Evolutionary conservation across 2,113 vertebrate species (phyloP).

Genomic region (Eira barbara): DNA sequence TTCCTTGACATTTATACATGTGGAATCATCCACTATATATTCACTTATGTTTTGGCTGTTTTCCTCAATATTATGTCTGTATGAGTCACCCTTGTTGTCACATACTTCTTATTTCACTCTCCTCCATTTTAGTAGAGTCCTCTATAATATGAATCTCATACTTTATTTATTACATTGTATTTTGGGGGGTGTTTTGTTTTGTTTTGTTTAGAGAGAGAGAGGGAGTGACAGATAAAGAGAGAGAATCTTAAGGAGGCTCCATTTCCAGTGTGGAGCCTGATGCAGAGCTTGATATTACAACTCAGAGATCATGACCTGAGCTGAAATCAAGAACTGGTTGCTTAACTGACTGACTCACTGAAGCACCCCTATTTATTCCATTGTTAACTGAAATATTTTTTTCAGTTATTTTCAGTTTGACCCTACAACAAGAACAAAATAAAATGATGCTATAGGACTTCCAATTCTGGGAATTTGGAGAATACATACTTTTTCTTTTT

Average conservation of each 20-base stretch:
- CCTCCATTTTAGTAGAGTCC: background rate
- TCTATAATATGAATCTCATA: background rate
- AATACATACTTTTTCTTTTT: background rate
- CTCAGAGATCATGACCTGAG: background rate
- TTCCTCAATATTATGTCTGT: background rate
- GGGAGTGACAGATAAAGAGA: background rate
- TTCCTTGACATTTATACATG: background rate
- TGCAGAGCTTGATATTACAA: background rate
- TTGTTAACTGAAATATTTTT: background rate
- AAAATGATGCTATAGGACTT: background rate
- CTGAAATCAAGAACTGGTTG: background rate
- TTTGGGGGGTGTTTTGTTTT: background rate
- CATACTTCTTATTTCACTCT: background rate
- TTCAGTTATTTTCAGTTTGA: background rate
- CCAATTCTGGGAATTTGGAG: background rate
- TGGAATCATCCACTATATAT: background rate
- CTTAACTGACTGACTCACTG: background rate
- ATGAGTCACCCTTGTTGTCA: background rate
- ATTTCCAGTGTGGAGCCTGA: background rate
- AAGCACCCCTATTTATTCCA: background rate
- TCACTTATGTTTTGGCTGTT: background rate
- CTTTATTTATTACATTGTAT: background rate
- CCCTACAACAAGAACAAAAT: background rate
- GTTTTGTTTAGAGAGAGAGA: background rate
- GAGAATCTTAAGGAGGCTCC: background rate